These are phyloP conservation scores for Chrosomus eos DNA, from an alignment of 2,797 vertebrate genomes.

Conservation along the genomic window DNA sequence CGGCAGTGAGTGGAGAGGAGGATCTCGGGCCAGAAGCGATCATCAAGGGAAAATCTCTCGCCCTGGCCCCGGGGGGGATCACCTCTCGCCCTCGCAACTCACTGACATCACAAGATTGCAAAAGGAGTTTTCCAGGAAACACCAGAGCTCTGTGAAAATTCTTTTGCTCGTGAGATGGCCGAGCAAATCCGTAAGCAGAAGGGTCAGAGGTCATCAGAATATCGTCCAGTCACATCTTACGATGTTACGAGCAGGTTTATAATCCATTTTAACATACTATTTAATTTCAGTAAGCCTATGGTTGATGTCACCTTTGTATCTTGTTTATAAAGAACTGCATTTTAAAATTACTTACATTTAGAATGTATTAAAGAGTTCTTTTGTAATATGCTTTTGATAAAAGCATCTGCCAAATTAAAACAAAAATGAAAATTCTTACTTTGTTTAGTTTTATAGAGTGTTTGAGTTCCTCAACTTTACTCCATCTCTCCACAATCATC, in stretches of 20 bases:
- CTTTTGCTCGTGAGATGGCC: conserved; percentile 74
- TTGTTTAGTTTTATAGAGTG: conserved; percentile 68
- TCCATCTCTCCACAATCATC: conserved; percentile 69
- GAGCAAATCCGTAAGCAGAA: conserved; percentile 65
- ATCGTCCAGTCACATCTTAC: background rate
- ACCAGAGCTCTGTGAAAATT: conserved; percentile 72
- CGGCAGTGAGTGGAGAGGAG: no score
- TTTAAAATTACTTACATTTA: background rate
- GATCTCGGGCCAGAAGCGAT: no score
- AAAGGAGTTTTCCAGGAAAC: conserved; percentile 59
- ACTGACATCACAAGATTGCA: no score
- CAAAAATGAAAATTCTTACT: conserved; percentile 59
- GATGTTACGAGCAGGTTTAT: conserved; percentile 29
- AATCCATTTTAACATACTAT: background rate
- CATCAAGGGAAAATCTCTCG: no score
- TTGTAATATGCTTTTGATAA: background rate
- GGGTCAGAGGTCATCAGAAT: conserved; percentile 37
- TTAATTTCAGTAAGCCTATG: background rate
- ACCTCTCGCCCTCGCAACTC: no score
- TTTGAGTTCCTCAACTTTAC: conserved; percentile 71
- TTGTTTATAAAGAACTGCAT: background rate
- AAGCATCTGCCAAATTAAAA: background rate
- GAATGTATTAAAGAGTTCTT: background rate
- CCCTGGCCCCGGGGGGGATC: no score
- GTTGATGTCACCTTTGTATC: background rate